A percentile compares a stretch with the other conserved stretches of the same genome.
Evolutionary conservation across 2,888 invertebrate species (phyloP).

Genomic region (Ditylenchus weischeri): DNA sequence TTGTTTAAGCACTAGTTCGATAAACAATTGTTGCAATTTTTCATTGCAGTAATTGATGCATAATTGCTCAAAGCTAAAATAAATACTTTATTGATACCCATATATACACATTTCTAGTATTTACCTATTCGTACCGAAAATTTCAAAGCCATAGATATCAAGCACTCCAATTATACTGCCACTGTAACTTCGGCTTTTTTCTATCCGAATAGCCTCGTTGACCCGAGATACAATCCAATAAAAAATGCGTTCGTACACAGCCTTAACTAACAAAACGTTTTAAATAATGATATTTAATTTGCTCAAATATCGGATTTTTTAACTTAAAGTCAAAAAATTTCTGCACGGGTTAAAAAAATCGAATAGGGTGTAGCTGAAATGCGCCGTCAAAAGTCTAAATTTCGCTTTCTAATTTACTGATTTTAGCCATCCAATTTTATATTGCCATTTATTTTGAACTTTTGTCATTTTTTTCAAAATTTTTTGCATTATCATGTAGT

Average conservation of each 20-base stretch:
- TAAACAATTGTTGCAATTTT: conserved; percentile 93
- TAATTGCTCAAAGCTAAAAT: conserved; percentile 79
- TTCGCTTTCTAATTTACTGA: too few relatives aligned
- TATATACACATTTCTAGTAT: neutral
- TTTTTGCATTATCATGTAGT: too few relatives aligned
- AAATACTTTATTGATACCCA: conserved; percentile 7
- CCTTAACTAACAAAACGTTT: conserved; percentile 18
- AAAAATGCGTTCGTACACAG: conserved; percentile 83
- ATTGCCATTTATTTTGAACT: too few relatives aligned
- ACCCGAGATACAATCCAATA: conserved; percentile 88
- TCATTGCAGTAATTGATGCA: conserved; percentile 99
- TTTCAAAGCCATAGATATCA: conserved; percentile 98
- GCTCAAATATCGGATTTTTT: too few relatives aligned
- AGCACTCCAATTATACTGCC: conserved; percentile 86
- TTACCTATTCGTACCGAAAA: conserved; percentile 84
- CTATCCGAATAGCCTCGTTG: conserved; percentile 74
- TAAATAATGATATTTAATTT: too few relatives aligned
- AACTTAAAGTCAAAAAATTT: too few relatives aligned
- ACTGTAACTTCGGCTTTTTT: conserved; percentile 62
- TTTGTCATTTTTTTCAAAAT: too few relatives aligned
- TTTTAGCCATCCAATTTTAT: too few relatives aligned
- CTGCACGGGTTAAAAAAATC: too few relatives aligned
- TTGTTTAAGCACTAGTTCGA: conserved; percentile 91
- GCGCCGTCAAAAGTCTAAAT: too few relatives aligned
- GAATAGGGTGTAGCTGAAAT: too few relatives aligned